phyloP scores from a whole-genome alignment of 2,113 vertebrate species.

The Xerus inauris region DNA sequence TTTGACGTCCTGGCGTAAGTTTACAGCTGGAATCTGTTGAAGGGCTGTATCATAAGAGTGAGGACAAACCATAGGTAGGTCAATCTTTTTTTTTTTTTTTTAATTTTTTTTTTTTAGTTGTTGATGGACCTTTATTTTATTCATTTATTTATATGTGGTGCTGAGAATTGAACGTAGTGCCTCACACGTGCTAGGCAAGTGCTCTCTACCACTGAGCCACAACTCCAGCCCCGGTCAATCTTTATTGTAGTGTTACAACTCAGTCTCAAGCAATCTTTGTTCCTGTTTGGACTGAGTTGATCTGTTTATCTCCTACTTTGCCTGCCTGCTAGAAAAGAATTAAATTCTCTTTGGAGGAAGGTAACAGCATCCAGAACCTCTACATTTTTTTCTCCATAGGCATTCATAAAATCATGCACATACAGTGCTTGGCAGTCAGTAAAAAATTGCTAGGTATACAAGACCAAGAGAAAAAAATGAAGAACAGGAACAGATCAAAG shows the following conservation, averaged over 20 bases:
- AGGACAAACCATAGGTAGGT: not conserved
- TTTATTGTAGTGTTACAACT: not conserved
- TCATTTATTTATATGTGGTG: no score
- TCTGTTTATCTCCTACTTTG: not conserved
- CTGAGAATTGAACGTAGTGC: no score
- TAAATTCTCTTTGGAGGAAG: not conserved
- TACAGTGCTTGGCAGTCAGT: not conserved
- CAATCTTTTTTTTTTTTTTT: no score
- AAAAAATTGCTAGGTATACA: not conserved
- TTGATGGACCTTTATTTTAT: no score
- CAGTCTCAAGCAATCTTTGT: not conserved
- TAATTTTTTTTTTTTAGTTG: no score
- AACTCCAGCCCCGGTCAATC: no score
- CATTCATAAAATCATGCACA: not conserved
- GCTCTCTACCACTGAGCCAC: no score
- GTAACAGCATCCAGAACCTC: not conserved
- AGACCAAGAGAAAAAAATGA: not conserved
- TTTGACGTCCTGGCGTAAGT: not conserved
- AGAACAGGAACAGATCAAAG: not conserved
- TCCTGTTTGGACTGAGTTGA: not conserved
- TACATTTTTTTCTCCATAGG: not conserved
- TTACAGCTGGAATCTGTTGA: not conserved
- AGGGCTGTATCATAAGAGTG: not conserved
- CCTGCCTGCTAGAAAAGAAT: not conserved
- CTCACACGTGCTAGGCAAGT: no score